Percentiles rank a stretch among this genome's conserved stretches.
phyloP scores from a whole-genome alignment of 2,797 vertebrate genomes.

The Lepilemur septentrionalis region DNA sequence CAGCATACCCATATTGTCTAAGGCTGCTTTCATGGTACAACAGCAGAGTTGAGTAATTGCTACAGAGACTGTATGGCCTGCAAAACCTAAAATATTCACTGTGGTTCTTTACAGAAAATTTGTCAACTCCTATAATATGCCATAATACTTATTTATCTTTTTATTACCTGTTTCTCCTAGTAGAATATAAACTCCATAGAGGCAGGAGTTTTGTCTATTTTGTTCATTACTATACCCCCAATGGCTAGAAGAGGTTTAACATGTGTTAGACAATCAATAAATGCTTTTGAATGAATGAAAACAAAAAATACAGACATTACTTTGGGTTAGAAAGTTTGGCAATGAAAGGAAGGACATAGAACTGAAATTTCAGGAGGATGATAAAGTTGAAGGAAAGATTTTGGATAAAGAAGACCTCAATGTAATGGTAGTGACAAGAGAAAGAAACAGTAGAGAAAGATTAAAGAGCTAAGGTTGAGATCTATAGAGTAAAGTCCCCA shows the following conservation, averaged over 20 bases:
- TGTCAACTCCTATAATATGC: neutral
- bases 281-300: neutral
- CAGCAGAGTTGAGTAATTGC: neutral
- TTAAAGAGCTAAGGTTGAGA: neutral
- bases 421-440: neutral
- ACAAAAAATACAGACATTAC: neutral
- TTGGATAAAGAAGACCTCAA: neutral
- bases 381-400: neutral
- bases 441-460: neutral
- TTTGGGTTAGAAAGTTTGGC: slow-evolving; percentile 33
- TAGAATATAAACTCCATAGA: neutral
- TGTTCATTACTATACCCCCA: neutral
- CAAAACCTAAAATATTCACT: slow-evolving; percentile 9
- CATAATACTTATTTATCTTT: slow-evolving; percentile 1
- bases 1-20: neutral
- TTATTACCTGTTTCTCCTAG: neutral
- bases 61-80: neutral
- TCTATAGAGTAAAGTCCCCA: neutral
- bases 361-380: slow-evolving; percentile 5
- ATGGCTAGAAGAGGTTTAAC: neutral
- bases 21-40: neutral
- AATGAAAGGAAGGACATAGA: neutral
- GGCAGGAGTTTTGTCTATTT: neutral
- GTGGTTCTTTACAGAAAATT: neutral
- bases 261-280: neutral